Conservation (phyloP, 2,113 vertebrate genomes). For the Tapirus terrestris region DNA sequence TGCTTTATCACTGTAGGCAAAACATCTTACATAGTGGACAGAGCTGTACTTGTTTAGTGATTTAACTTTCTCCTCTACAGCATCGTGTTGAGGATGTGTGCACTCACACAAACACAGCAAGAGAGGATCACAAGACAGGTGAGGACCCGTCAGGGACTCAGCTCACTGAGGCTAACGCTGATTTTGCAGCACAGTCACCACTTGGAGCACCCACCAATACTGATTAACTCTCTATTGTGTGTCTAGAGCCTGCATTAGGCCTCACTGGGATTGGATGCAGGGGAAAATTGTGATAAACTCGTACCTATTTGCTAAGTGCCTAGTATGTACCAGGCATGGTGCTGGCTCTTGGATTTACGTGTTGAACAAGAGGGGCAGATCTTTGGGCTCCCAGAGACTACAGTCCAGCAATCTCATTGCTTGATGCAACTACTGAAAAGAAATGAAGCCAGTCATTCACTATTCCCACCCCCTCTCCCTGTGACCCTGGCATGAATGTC, state of each 20-base stretch:
- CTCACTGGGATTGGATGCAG: background rate
- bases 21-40: background rate
- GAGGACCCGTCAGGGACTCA: background rate
- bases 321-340: background rate
- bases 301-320: background rate
- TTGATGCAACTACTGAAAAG: background rate
- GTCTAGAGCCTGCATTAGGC: background rate
- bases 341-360: background rate
- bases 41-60: background rate
- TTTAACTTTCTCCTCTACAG: background rate
- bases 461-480: background rate
- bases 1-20: background rate
- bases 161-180: background rate
- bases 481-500: background rate
- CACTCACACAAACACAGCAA: background rate
- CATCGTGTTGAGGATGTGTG: background rate
- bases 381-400: background rate
- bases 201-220: background rate
- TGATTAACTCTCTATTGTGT: background rate
- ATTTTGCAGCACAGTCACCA: background rate
- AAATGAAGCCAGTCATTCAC: background rate
- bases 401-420: background rate
- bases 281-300: background rate
- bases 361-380: background rate
- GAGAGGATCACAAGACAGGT: background rate